phyloP scores from a whole-genome alignment of 37 sponge, comb jelly and placozoan genomes.

The Bolinopsis microptera region DNA sequence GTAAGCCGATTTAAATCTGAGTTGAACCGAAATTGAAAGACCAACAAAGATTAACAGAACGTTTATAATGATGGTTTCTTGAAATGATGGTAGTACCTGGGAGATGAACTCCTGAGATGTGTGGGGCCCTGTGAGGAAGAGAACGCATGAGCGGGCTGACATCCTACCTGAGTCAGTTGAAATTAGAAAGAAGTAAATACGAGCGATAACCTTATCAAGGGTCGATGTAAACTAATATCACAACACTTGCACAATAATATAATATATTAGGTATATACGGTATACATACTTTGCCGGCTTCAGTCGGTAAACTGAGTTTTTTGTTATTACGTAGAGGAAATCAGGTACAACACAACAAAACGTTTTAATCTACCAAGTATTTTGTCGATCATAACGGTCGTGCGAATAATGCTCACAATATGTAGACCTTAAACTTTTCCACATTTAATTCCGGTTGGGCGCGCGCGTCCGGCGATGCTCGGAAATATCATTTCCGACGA shows the following conservation, averaged over 20 bases:
- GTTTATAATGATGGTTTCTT: no score
- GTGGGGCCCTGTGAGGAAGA: constrained; percentile 15
- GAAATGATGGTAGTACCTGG: no score
- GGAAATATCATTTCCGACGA: not conserved
- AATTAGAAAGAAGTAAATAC: no score
- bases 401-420: not conserved
- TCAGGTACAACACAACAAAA: not conserved
- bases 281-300: no score
- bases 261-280: no score
- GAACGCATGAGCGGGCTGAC: not conserved
- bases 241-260: not conserved
- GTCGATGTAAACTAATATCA: not conserved
- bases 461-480: not conserved
- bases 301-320: not conserved
- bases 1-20: no score
- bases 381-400: no score
- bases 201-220: not conserved
- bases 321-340: not conserved
- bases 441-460: not conserved
- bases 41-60: not conserved
- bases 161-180: not conserved
- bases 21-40: not conserved
- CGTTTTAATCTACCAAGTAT: no score
- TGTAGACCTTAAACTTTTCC: not conserved
- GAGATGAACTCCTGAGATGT: constrained; percentile 38